Evolutionary conservation across 2,113 vertebrate genomes (phyloP), one percentile per base, ranked within the genome.

Genomic region (Carassius carassius): DNA sequence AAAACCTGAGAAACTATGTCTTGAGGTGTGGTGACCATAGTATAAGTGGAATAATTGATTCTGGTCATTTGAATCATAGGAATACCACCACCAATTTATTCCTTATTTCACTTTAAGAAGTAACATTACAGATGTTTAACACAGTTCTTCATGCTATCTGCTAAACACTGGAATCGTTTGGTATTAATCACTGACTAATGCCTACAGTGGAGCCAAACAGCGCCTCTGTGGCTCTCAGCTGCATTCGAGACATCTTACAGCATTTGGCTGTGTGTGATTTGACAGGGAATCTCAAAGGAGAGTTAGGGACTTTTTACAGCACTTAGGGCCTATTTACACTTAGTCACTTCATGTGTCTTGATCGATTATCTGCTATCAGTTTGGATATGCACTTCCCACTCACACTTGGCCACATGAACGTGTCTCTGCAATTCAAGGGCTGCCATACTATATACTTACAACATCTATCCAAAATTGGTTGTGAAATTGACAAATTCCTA

Each of bases 231-330:
- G 56, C 35, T 23, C 32, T 78, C 56, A 78, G 56, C 56, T 60
- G 54, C 32, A 62, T 37, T 37, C 6, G 32, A n/a, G 29, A 37
- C 13, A 4, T 21, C 23, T 12, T 44, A 76, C 72, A 63, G 70
- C 35, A 7, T 78, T 58, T 60, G 76, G 56, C 54, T 78, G 3
- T 60, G 13, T 14, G 29, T 62, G 76, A 78, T 14, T 21, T 78
- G 56, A 63, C 82, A 62, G 70, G 12, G 62, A 70, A 73, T 60
- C 56, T 63, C 72, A 49, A 35, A 44, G 54, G 58, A 73, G 37
- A 63, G 51, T 29, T 41, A 10, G 54, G 82, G 70, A 84, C 29
- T 65, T 63, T 76, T 77, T 63, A 63, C 58, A 73, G 41, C 70
- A 47, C 41, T 73, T 73, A 73, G 41, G 13, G 41, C 41, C 72